Evolutionary conservation across 2,113 vertebrate species (phyloP).

Genomic region (Antigone vipio): DNA sequence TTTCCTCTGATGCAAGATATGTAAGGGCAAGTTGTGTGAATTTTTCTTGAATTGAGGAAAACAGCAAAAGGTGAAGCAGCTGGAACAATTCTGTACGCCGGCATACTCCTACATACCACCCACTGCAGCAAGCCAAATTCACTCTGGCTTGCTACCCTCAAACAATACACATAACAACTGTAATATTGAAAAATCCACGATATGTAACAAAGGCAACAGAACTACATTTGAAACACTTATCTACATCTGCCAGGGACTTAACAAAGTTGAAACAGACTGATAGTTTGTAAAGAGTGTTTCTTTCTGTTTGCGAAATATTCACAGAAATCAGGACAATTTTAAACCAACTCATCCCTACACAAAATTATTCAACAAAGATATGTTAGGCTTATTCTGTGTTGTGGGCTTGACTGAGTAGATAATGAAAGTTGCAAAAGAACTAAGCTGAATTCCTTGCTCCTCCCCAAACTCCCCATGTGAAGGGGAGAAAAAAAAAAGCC

Average conservation of each 20-base stretch:
- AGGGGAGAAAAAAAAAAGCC: background rate
- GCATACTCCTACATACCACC: background rate
- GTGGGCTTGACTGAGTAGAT: background rate
- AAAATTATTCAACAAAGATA: background rate
- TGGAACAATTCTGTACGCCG: background rate
- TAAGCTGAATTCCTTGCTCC: background rate
- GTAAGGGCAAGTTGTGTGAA: background rate
- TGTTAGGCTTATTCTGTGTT: background rate
- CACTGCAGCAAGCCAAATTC: background rate
- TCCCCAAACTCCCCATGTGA: background rate
- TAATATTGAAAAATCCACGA: background rate
- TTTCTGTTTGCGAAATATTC: background rate
- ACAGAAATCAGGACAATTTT: background rate
- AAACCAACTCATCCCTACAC: background rate
- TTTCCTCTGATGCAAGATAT: background rate
- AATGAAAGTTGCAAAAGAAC: background rate
- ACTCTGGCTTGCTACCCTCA: background rate
- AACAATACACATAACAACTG: background rate
- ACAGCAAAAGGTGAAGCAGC: background rate
- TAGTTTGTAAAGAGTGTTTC: background rate
- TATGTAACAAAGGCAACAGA: background rate
- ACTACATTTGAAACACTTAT: background rate
- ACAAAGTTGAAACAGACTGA: background rate
- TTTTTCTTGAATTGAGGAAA: background rate
- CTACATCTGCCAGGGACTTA: background rate